phyloP scores from a whole-genome alignment of 2,888 invertebrate species.

The Trilocha varians region DNA sequence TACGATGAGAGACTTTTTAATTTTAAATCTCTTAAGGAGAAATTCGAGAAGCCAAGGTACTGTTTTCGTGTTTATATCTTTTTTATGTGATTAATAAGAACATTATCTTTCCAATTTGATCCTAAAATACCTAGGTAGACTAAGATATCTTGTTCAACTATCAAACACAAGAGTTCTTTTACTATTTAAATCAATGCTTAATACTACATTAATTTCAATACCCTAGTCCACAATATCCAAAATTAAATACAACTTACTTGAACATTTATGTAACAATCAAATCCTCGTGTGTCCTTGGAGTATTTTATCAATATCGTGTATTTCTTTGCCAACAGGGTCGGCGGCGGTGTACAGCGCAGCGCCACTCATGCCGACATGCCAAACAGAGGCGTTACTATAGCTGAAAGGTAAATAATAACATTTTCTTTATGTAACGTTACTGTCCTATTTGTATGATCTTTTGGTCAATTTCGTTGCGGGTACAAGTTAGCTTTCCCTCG shows the following conservation, averaged over 20 bases:
- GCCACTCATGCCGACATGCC: conserved; percentile 71
- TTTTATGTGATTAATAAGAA: not conserved
- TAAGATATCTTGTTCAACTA: too few relatives aligned
- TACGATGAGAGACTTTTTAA: conserved; percentile 50
- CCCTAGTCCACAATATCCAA: too few relatives aligned
- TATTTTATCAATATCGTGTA: not conserved
- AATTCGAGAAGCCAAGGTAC: conserved; percentile 58
- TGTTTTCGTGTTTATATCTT: not conserved
- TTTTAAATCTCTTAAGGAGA: conserved; percentile 55
- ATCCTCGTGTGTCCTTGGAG: too few relatives aligned
- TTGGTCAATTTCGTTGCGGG: too few relatives aligned
- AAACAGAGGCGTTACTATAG: conserved; percentile 69
- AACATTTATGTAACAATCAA: too few relatives aligned
- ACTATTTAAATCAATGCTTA: too few relatives aligned
- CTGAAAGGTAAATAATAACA: conserved; percentile 71
- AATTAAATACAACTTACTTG: too few relatives aligned
- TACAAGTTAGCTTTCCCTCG: too few relatives aligned
- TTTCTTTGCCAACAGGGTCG: conserved; percentile 44
- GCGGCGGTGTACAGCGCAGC: conserved; percentile 61
- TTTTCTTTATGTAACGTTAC: too few relatives aligned
- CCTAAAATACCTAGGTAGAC: not conserved
- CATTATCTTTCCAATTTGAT: not conserved
- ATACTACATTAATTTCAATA: too few relatives aligned
- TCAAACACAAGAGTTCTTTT: too few relatives aligned
- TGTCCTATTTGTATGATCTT: too few relatives aligned